Conservation (phyloP, 2,113 vertebrate genomes). For the Monopterus albus region DNA sequence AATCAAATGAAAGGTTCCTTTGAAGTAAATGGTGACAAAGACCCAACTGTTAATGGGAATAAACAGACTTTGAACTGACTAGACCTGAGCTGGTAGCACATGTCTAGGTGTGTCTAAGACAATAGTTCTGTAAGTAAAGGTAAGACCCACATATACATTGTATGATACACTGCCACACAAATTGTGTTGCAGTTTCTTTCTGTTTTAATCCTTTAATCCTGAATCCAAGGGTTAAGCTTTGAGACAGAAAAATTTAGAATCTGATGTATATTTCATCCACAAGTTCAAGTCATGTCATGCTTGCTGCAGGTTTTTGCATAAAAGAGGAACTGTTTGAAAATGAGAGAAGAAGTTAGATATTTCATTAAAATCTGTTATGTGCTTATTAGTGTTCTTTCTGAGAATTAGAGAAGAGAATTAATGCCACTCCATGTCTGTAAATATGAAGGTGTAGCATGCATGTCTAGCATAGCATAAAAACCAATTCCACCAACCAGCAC, state of each 20-base stretch:
- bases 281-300: not conserved
- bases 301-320: not conserved
- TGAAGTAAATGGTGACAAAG: slow-evolving; percentile 46
- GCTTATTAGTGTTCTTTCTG: no score
- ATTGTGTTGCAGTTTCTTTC: no score
- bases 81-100: slow-evolving; percentile 54
- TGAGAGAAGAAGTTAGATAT: no score
- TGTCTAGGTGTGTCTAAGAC: slow-evolving; percentile 56
- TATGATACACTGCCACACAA: no score
- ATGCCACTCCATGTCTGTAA: no score
- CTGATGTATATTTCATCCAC: not conserved
- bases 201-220: no score
- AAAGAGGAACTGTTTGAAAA: not conserved
- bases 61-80: slow-evolving; percentile 47
- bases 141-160: no score
- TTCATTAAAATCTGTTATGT: no score
- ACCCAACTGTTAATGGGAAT: slow-evolving; percentile 12
- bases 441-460: no score
- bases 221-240: not conserved
- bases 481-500: no score
- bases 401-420: no score
- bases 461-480: no score
- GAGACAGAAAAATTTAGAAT: not conserved
- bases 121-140: slow-evolving; percentile 16
- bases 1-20: slow-evolving; percentile 48